Evolutionary conservation across 2,888 invertebrate genomes (phyloP), one percentile per base, ranked within the genome.

Genomic region (Nemurella pictetii): DNA sequence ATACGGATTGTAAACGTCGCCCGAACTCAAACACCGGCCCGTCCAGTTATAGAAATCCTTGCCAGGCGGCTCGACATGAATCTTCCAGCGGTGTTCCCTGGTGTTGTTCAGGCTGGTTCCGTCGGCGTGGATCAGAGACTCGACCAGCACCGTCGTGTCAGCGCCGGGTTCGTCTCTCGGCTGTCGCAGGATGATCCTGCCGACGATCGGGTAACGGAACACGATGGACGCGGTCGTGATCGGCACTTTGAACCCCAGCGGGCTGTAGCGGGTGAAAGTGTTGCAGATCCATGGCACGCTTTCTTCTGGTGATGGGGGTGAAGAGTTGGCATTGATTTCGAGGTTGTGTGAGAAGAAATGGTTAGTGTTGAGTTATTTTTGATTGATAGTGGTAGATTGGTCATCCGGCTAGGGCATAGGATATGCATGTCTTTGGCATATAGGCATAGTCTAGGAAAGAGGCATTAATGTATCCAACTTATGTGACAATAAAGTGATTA

Each of bases 41-140:
- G 95, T 95, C 98, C 97, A 98, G 90, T 97, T 96, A 90, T 97
- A 97, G 90, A 95, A 98, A 90, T 98, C 98, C 86, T 93, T 94
- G 26, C 96, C 97, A 0, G 97, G 96, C 0, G 95, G 92, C 87
- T 93, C 91, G 85, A 94, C 94, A 89, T 97, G 96, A 26, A 98
- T 92, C 15, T 95, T 95, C 97, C 98, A 98, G 87, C 96, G 91
- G 87, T 91, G 92, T 36, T 89, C 89, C 3, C 87, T 86, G 0
- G 91, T 91, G 74, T 89, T 89, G 89, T 96, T 96, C 85, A 95
- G 91, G 84, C 93, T 93, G 1, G 95, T 93, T 0, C 97, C 97
- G 90, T 98, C 97, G 0, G 96, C 96, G 90, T 98, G 97, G 35
- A 97, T 94, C 88, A 98, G 91, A 89, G 95, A 94, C 89, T 97